Percentiles rank a stretch among this genome's conserved stretches.
Evolutionary conservation across 2,888 invertebrate genomes (phyloP).

Genomic region (Augiades crinisus): DNA sequence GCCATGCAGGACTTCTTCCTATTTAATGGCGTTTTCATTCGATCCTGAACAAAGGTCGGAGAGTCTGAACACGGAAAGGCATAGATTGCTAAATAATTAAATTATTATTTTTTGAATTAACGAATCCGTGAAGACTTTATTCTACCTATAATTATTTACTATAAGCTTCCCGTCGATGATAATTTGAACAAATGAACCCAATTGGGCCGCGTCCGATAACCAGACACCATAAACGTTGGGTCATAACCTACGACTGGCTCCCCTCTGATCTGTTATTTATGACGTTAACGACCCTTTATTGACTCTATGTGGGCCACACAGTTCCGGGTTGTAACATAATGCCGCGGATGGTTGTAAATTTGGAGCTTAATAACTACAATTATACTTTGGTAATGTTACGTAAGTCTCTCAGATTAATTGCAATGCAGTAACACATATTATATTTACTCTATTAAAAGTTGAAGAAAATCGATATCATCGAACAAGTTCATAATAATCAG

Average conservation of each 20-base stretch:
- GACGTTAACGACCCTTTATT: constrained; percentile 20
- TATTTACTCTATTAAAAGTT: too few relatives aligned
- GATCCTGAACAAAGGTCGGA: too few relatives aligned
- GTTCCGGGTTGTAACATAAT: constrained; percentile 20
- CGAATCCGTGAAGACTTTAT: too few relatives aligned
- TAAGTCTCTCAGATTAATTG: too few relatives aligned
- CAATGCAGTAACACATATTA: too few relatives aligned
- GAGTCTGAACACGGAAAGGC: too few relatives aligned
- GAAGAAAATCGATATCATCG: too few relatives aligned
- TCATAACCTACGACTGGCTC: constrained; percentile 20
- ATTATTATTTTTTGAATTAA: too few relatives aligned
- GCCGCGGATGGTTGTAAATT: constrained; percentile 10
- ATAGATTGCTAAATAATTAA: too few relatives aligned
- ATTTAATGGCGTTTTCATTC: too few relatives aligned
- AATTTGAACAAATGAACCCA: constrained; percentile 25
- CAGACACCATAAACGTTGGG: constrained; percentile 24
- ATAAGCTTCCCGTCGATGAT: background rate
- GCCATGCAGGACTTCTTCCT: too few relatives aligned
- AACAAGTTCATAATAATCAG: too few relatives aligned
- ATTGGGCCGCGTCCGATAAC: constrained; percentile 16
- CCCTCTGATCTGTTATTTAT: constrained; percentile 23
- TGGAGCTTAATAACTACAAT: constrained; percentile 17
- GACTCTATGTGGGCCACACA: constrained; percentile 19
- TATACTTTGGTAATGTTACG: background rate
- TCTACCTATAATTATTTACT: background rate